These are phyloP conservation scores for Brotula barbata DNA, from an alignment of 2,797 vertebrate species.

Conservation along the genomic window DNA sequence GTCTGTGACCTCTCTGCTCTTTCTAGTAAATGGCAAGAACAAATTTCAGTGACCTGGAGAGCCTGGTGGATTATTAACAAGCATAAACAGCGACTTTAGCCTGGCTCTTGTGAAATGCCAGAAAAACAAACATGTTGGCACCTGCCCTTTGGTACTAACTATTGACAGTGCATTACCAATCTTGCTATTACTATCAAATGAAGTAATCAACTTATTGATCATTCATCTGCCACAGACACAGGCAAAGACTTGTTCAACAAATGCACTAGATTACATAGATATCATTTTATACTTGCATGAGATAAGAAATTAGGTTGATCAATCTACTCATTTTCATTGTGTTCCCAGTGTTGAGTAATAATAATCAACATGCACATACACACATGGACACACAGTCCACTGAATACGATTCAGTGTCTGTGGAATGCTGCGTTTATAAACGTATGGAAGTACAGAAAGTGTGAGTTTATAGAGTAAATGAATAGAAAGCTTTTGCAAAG, in stretches of 20 bases:
- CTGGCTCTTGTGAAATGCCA: slow-evolving; percentile 64
- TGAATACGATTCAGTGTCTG: not conserved
- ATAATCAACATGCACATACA: not conserved
- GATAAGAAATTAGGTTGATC: not conserved
- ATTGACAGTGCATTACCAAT: slow-evolving; percentile 34
- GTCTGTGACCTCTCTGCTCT: slow-evolving; percentile 35
- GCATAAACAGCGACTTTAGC: slow-evolving; percentile 79
- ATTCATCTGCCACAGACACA: not conserved
- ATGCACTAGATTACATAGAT: not conserved
- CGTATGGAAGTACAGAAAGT: too few relatives aligned
- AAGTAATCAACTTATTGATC: not conserved
- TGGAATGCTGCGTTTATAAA: too few relatives aligned
- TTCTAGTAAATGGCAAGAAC: slow-evolving; percentile 9
- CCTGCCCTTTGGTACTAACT: slow-evolving; percentile 64
- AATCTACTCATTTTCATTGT: not conserved
- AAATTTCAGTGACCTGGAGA: slow-evolving; percentile 49
- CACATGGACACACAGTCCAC: not conserved
- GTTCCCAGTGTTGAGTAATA: too few relatives aligned
- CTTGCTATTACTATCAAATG: slow-evolving; percentile 5
- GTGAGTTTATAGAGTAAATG: too few relatives aligned
- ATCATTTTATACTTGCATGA: not conserved
- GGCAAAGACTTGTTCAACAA: not conserved
- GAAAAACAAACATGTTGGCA: slow-evolving; percentile 57
- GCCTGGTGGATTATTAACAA: slow-evolving; percentile 74
- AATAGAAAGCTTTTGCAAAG: too few relatives aligned